phyloP scores from a whole-genome alignment of 1,140 invertebrate genomes.

The Hycleus phaleratus region DNA sequence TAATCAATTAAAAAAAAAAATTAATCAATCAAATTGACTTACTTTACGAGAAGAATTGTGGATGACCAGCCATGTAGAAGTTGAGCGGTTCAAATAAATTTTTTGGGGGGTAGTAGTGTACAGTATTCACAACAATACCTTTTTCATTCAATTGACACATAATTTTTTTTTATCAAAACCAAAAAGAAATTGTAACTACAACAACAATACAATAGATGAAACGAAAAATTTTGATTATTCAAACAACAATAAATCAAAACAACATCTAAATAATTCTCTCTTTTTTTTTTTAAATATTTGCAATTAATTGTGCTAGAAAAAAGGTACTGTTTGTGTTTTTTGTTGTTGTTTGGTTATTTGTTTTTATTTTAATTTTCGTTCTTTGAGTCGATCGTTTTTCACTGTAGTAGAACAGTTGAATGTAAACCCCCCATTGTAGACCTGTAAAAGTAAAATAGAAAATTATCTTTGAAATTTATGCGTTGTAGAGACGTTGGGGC shows the following conservation, averaged over 20 bases:
- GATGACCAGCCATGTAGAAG: conserved; percentile 9
- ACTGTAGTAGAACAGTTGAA: conserved; percentile 3
- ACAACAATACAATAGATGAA: not conserved
- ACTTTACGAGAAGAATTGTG: conserved; percentile 12
- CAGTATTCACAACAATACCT: not conserved
- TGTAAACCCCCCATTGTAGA: conserved; percentile 10
- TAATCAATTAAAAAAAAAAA: too few species aligned
- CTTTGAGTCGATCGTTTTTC: not conserved
- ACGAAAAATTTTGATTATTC: too few species aligned
- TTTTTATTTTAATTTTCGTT: too few species aligned
- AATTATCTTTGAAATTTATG: too few species aligned
- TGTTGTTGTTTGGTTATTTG: too few species aligned
- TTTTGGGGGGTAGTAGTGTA: not conserved
- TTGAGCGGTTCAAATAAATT: conserved; percentile 13
- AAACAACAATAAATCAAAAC: conserved; percentile 1
- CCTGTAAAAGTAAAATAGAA: not conserved
- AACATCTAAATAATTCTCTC: conserved; percentile 9
- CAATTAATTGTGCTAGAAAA: too few species aligned
- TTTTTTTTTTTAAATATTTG: not conserved
- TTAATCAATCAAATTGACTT: not conserved
- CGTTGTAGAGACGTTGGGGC: too few species aligned
- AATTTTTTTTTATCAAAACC: not conserved
- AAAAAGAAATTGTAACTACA: not conserved
- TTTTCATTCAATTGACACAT: not conserved
- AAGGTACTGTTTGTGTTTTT: too few species aligned